phyloP scores from a whole-genome alignment of 2,888 invertebrate genomes.

The Siphlonurus alternatus region DNA sequence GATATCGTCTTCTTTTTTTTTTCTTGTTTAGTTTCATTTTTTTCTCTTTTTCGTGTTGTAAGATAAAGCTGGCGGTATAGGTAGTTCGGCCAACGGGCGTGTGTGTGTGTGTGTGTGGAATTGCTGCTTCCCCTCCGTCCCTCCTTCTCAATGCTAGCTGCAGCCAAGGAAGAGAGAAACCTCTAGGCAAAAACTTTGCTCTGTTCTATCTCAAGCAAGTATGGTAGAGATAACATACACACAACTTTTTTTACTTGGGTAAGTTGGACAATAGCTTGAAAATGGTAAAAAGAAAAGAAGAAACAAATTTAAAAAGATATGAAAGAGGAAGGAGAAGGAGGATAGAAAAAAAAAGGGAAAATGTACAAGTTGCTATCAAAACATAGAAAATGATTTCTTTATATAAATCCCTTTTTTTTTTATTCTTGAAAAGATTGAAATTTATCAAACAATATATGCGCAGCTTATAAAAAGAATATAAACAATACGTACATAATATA shows the following conservation, averaged over 20 bases:
- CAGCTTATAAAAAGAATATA: too few relatives aligned
- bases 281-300: too few relatives aligned
- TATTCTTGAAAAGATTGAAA: background rate
- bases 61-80: background rate
- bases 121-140: background rate
- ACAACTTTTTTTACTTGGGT: background rate
- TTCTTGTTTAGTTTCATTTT: constrained; percentile 3
- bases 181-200: background rate
- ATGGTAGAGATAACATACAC: background rate
- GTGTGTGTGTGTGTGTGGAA: background rate
- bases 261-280: background rate
- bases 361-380: background rate
- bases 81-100: background rate
- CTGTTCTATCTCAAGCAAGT: background rate
- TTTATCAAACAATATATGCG: background rate
- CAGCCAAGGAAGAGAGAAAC: too few relatives aligned
- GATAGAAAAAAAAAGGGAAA: background rate
- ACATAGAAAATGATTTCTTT: background rate
- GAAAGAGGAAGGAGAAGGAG: too few relatives aligned
- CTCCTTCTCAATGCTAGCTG: background rate
- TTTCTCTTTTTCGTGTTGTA: background rate
- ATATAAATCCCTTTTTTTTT: background rate
- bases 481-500: too few relatives aligned
- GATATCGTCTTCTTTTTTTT: constrained; percentile 7
- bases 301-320: too few relatives aligned